Evolutionary conservation across 2,888 invertebrate genomes (phyloP).

Genomic region (Caenorhabditis drosophilae): DNA sequence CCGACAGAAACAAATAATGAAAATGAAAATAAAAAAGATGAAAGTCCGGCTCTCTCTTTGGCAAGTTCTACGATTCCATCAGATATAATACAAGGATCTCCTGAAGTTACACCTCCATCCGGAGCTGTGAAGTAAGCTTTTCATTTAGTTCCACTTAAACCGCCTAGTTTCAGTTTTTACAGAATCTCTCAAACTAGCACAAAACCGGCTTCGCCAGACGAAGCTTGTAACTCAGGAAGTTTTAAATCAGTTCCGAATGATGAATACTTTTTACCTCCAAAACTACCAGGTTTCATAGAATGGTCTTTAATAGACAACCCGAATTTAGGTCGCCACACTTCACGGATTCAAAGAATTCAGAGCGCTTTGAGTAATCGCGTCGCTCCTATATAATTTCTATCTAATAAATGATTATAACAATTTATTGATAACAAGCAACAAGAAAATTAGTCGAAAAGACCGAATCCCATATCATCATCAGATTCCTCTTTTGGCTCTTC

Average conservation of each 20-base stretch:
- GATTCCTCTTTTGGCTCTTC: constrained; percentile 71
- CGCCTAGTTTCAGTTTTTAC: constrained; percentile 16
- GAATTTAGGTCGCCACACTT: constrained; percentile 13
- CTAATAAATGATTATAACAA: constrained; percentile 3
- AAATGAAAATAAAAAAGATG: not conserved
- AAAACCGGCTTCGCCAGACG: constrained; percentile 20
- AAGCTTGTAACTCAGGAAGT: not conserved
- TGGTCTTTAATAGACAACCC: too few species aligned
- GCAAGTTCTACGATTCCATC: constrained; percentile 31
- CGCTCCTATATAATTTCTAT: constrained; percentile 17
- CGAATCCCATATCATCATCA: constrained; percentile 75
- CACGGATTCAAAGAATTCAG: constrained; percentile 28
- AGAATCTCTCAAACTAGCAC: constrained; percentile 40
- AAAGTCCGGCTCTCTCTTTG: constrained; percentile 18
- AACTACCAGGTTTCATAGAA: too few species aligned
- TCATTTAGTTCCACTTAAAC: not conserved
- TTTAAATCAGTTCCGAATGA: not conserved
- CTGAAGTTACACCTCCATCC: constrained; percentile 5
- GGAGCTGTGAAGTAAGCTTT: constrained; percentile 24
- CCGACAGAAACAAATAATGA: not conserved
- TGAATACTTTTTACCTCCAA: constrained; percentile 30
- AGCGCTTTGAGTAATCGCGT: constrained; percentile 25
- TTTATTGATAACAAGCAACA: constrained; percentile 44
- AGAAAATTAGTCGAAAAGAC: constrained; percentile 73
- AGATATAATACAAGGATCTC: constrained; percentile 26